Evolutionary conservation across 1,140 invertebrate genomes (phyloP), one percentile per base, ranked within the genome.

Genomic region (Archegozetes longisetosus): DNA sequence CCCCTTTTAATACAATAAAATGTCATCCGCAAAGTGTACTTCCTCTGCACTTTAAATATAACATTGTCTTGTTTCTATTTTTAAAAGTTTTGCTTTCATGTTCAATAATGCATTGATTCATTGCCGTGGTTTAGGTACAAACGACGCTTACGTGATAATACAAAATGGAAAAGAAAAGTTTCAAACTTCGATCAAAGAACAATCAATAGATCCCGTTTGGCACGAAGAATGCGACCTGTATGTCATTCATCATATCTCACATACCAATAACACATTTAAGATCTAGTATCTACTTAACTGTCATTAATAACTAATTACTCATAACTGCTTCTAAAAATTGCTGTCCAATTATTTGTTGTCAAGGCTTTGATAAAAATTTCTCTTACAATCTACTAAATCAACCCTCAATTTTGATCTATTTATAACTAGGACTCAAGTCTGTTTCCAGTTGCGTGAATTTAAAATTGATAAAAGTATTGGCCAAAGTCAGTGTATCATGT

Each of bases 131-230:
- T 32, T 65, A 80, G 80, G 78, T 67, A 89, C 86, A 66, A 92
- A 92, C 78, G 89, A 94, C 77, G 89, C 86, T 68, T 94, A 92
- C 78, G 90, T 93, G 67, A 91, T 88, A 55, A 94, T 95, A 69
- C 85, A 81, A 27, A 76, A 94, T 64, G 90, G 88, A 24, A 94
- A 94, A 76, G 89, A 92, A 70, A 94, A 92, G 77, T 95, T 88
- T 73, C 88, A 92, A 75, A 95, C 91, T 50, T 93, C 90, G 52
- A 82, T 92, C 60, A 92, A 93, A 74, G 86, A 93, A 72, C 91
- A 90, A 75, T 79, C 84, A 20, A 73, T 76, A 53, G 78, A 82
- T 63, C 82, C 82, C 69, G 88, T 89, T 73, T 95, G 91, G 91
- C 82, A 86, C 71, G 91, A 95, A 74, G 89, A 94, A 79, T 95